Conservation (phyloP, 2,113 vertebrate genomes). For the Abramis brama region DNA sequence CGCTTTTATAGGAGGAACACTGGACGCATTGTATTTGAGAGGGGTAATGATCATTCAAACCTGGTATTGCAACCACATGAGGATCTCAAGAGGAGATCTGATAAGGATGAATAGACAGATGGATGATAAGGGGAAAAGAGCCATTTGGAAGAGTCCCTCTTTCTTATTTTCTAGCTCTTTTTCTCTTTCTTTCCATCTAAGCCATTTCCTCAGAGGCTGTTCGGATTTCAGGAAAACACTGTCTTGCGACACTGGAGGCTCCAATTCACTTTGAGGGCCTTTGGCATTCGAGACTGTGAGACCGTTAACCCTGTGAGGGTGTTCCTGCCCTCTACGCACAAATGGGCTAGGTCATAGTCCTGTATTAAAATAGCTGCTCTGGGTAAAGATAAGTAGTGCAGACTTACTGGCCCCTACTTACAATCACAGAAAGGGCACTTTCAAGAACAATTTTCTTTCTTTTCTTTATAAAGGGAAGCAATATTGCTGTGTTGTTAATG, state of each 20-base stretch:
- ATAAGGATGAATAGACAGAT: slow-evolving; percentile 34
- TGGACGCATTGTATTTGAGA: slow-evolving; percentile 38
- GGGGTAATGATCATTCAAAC: slow-evolving; percentile 40
- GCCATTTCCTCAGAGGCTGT: slow-evolving; percentile 22
- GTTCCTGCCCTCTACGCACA: slow-evolving; percentile 29
- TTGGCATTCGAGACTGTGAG: slow-evolving; percentile 23
- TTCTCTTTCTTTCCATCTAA: background rate
- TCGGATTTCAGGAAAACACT: slow-evolving; percentile 35
- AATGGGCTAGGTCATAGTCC: slow-evolving; percentile 9
- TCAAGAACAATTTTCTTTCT: too few relatives aligned
- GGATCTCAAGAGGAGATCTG: slow-evolving; percentile 36
- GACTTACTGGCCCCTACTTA: background rate
- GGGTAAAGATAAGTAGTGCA: background rate
- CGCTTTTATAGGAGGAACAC: slow-evolving; percentile 33
- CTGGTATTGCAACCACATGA: slow-evolving; percentile 10
- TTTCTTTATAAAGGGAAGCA: background rate
- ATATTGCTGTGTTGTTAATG: background rate
- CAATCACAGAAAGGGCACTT: background rate
- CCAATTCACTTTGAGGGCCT: slow-evolving; percentile 10
- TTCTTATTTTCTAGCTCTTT: slow-evolving; percentile 20
- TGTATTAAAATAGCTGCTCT: slow-evolving; percentile 30
- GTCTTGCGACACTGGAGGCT: background rate
- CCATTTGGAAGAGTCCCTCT: slow-evolving; percentile 26
- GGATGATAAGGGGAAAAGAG: slow-evolving; percentile 17
- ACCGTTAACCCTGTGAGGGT: slow-evolving; percentile 35